A percentile compares a stretch with the other conserved stretches of the same genome.
Conservation (phyloP, 2,888 invertebrate species). For the Drosophila quinaria region DNA sequence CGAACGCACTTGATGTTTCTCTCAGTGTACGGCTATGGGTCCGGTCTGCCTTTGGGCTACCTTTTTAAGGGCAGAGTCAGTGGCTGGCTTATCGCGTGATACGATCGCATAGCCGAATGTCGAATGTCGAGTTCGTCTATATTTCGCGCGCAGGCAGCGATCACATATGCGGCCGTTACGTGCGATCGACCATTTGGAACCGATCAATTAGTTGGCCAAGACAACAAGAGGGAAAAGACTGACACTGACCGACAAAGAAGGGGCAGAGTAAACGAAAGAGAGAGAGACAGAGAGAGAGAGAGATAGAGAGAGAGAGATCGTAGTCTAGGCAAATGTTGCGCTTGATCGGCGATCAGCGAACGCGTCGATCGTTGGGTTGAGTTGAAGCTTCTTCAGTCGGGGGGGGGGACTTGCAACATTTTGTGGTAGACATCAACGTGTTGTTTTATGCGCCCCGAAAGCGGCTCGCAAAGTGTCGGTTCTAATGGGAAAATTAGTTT, state of each 20-base stretch:
- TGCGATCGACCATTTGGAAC: slow-evolving; percentile 85
- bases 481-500: slow-evolving; percentile 77
- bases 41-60: slow-evolving; percentile 24
- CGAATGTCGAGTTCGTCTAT: slow-evolving; percentile 77
- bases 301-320: background rate
- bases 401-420: slow-evolving; percentile 27
- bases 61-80: slow-evolving; percentile 43
- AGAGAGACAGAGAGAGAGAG: background rate
- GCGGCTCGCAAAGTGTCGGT: slow-evolving; percentile 67
- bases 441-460: slow-evolving; percentile 52
- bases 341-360: slow-evolving; percentile 42
- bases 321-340: slow-evolving; percentile 59
- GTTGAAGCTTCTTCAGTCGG: slow-evolving; percentile 1
- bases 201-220: slow-evolving; percentile 85
- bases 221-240: slow-evolving; percentile 22
- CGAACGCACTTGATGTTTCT: too few species aligned
- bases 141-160: slow-evolving; percentile 49
- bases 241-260: slow-evolving; percentile 11
- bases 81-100: slow-evolving; percentile 83
- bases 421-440: slow-evolving; percentile 55
- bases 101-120: slow-evolving; percentile 83
- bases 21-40: slow-evolving; percentile 1
- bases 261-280: background rate
- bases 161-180: slow-evolving; percentile 71
- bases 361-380: slow-evolving; percentile 17